These are phyloP conservation scores for Synanthedon myopaeformis DNA, from an alignment of 2,888 invertebrate species.

Conservation along the genomic window DNA sequence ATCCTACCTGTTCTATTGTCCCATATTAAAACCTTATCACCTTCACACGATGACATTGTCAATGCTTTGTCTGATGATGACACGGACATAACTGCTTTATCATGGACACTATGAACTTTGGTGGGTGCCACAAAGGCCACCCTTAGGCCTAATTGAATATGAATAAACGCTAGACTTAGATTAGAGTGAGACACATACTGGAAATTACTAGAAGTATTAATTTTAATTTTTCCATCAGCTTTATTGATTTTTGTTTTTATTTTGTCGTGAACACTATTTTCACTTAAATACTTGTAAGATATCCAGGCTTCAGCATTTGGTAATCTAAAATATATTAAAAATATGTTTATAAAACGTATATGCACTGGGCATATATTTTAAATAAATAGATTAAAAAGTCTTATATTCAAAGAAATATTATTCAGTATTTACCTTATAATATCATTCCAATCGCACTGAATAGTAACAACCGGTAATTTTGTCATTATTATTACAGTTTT, in stretches of 20 bases:
- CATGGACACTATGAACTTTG: slow-evolving; percentile 54
- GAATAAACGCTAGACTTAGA: slow-evolving; percentile 53
- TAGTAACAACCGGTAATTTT: slow-evolving; percentile 46
- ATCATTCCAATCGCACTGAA: slow-evolving; percentile 70
- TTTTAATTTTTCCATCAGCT: slow-evolving; percentile 49
- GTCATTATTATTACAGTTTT: slow-evolving; percentile 18
- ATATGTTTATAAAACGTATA: background rate
- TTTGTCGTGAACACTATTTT: slow-evolving; percentile 49
- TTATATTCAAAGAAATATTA: background rate
- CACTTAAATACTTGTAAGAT: slow-evolving; percentile 53
- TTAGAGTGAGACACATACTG: slow-evolving; percentile 48
- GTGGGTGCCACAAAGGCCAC: slow-evolving; percentile 64
- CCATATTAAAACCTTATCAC: slow-evolving; percentile 73
- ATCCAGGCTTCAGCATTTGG: slow-evolving; percentile 62
- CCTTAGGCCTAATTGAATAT: slow-evolving; percentile 44
- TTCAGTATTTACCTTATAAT: slow-evolving; percentile 41
- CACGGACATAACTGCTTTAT: slow-evolving; percentile 68
- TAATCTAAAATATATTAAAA: slow-evolving; percentile 28
- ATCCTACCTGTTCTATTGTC: slow-evolving; percentile 69
- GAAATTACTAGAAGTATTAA: slow-evolving; percentile 45
- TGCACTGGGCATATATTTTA: background rate
- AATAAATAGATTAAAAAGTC: background rate
- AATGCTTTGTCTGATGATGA: slow-evolving; percentile 72
- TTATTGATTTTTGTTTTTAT: slow-evolving; percentile 34
- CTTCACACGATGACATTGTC: slow-evolving; percentile 72